These are phyloP conservation scores for Passerculus sandwichensis DNA, from an alignment of 2,797 vertebrate genomes.

Conservation along the genomic window DNA sequence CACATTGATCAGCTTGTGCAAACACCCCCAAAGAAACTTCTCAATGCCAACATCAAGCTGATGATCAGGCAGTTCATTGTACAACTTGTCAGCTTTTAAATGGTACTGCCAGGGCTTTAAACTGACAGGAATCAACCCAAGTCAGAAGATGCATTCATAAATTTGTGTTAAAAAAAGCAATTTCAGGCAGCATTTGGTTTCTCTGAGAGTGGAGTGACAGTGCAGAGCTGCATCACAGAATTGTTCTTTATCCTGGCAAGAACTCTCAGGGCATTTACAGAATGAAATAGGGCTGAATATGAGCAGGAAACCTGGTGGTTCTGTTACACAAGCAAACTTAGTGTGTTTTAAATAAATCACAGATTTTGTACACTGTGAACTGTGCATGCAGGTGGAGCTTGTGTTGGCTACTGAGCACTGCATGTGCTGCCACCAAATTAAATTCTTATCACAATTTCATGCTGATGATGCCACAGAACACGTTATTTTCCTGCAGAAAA, in stretches of 20 bases:
- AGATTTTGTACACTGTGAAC: accelerated
- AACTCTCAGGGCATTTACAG: neutral
- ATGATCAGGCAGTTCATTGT: slow-evolving; percentile 7
- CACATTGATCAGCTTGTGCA: neutral
- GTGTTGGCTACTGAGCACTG: neutral
- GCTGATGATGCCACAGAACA: slow-evolving; percentile 66
- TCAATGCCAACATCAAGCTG: neutral
- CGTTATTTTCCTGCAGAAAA: slow-evolving; percentile 60
- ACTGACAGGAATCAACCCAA: slow-evolving; percentile 24
- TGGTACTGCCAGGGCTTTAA: neutral
- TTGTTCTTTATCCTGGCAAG: neutral
- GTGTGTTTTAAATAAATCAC: neutral
- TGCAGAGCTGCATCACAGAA: neutral
- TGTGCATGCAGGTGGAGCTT: accelerated
- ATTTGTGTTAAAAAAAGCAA: neutral
- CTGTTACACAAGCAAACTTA: neutral
- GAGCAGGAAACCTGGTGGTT: neutral
- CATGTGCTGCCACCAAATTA: slow-evolving; percentile 62
- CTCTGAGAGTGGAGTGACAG: neutral
- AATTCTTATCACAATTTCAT: slow-evolving; percentile 66
- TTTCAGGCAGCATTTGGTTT: neutral
- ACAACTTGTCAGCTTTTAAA: neutral
- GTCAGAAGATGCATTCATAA: slow-evolving; percentile 9
- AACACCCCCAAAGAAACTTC: slow-evolving; percentile 24
- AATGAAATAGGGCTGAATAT: neutral